phyloP scores from a whole-genome alignment of 2,797 vertebrate species.

The Spea hammondii region DNA sequence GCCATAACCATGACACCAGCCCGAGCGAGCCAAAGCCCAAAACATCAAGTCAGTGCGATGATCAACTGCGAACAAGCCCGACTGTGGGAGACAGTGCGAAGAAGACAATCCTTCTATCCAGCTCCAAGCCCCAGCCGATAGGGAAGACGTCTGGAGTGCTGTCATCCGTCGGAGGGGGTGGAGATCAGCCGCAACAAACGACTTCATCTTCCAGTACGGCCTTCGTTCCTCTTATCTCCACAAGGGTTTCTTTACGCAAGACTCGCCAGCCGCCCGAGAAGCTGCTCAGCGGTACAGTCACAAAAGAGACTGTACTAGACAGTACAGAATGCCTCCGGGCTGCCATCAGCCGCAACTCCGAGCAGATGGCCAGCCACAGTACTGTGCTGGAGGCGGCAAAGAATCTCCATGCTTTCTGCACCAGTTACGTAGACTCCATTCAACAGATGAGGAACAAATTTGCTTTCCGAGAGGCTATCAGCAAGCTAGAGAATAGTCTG shows the following conservation, averaged over 20 bases:
- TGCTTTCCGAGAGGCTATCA: slow-evolving; percentile 95
- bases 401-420: slow-evolving; percentile 92
- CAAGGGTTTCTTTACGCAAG: slow-evolving; percentile 89
- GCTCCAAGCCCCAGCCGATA: slow-evolving; percentile 78
- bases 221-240: slow-evolving; percentile 89
- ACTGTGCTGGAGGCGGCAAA: slow-evolving; percentile 95
- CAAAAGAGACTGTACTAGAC: slow-evolving; percentile 86
- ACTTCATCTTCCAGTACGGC: slow-evolving; percentile 68
- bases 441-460: slow-evolving; percentile 99
- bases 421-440: slow-evolving; percentile 95
- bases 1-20: slow-evolving; percentile 73
- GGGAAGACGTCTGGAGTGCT: slow-evolving; percentile 60
- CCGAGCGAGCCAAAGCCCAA: slow-evolving; percentile 57
- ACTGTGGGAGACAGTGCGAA: slow-evolving; percentile 68
- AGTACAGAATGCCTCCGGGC: slow-evolving; percentile 83
- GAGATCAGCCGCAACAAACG: slow-evolving; percentile 58
- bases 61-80: slow-evolving; percentile 61
- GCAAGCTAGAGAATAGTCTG: slow-evolving; percentile 91
- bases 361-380: slow-evolving; percentile 92
- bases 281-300: slow-evolving; percentile 83
- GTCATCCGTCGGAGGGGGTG: slow-evolving; percentile 40
- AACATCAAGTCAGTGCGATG: slow-evolving; percentile 25
- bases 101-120: slow-evolving; percentile 72
- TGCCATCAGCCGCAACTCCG: slow-evolving; percentile 87
- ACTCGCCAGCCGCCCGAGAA: slow-evolving; percentile 86